Percentiles rank a stretch among this genome's conserved stretches.
Conservation (phyloP, 2,888 invertebrate species). For the Patella caerulea region DNA sequence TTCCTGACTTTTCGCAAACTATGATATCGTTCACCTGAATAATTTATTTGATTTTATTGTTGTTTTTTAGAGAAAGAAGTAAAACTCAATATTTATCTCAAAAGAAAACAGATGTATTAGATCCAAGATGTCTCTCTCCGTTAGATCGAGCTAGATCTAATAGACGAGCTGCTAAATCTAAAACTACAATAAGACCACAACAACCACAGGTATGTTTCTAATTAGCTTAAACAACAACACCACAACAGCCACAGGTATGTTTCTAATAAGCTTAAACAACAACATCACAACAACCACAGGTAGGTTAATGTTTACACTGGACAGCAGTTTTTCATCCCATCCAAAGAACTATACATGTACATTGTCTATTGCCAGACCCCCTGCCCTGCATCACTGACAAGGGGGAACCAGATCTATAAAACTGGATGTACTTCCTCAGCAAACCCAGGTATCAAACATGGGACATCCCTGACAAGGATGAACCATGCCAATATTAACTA, state of each 20-base stretch:
- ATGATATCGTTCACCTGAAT: no score
- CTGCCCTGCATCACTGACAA: no score
- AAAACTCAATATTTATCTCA: slow-evolving; percentile 24
- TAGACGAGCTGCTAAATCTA: slow-evolving; percentile 28
- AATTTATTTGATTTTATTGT: no score
- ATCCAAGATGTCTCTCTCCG: slow-evolving; percentile 63
- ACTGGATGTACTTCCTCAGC: no score
- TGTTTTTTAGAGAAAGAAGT: slow-evolving; percentile 40
- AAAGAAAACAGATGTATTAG: slow-evolving; percentile 50
- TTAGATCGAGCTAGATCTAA: slow-evolving; percentile 62
- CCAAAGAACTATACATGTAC: no score
- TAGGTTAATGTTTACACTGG: not conserved
- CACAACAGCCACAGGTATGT: not conserved
- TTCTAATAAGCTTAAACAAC: not conserved
- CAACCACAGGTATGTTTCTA: not conserved
- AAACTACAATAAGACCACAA: not conserved
- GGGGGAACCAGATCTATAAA: no score
- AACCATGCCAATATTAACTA: no score
- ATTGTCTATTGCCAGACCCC: no score
- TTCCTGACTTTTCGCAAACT: no score
- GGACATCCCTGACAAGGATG: no score
- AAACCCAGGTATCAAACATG: no score
- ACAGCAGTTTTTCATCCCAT: no score
- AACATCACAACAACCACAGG: not conserved
- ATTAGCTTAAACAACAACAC: not conserved